Evolutionary conservation across 2,113 vertebrate species (phyloP).

Genomic region (Tachycineta bicolor): DNA sequence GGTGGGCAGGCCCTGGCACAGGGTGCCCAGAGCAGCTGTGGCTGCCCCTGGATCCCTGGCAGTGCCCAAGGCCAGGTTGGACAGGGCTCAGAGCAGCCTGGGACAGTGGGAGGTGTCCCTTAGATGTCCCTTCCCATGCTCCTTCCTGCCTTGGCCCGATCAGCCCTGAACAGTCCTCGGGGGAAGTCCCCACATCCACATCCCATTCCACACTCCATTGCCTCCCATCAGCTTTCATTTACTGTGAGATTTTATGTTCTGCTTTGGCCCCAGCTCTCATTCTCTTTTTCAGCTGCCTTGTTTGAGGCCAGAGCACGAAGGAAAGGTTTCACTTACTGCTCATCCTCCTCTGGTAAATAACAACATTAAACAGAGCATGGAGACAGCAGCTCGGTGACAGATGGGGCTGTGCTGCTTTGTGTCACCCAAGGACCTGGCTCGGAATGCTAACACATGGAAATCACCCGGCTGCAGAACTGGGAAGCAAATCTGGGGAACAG

Average conservation of each 20-base stretch:
- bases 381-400: background rate
- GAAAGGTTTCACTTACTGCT: background rate
- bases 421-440: background rate
- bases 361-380: background rate
- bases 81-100: background rate
- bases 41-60: background rate
- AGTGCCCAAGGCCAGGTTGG: background rate
- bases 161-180: background rate
- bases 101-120: background rate
- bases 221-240: background rate
- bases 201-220: background rate
- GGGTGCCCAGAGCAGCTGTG: background rate
- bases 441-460: background rate
- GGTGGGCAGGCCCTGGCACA: background rate
- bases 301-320: background rate
- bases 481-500: background rate
- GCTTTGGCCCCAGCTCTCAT: background rate
- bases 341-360: background rate
- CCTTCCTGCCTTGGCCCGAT: background rate
- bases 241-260: background rate
- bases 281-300: background rate
- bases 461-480: rapidly evolving
- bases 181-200: background rate
- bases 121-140: background rate
- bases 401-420: background rate